phyloP scores from a whole-genome alignment of 2,113 vertebrate species.

The Emberiza fucata region DNA sequence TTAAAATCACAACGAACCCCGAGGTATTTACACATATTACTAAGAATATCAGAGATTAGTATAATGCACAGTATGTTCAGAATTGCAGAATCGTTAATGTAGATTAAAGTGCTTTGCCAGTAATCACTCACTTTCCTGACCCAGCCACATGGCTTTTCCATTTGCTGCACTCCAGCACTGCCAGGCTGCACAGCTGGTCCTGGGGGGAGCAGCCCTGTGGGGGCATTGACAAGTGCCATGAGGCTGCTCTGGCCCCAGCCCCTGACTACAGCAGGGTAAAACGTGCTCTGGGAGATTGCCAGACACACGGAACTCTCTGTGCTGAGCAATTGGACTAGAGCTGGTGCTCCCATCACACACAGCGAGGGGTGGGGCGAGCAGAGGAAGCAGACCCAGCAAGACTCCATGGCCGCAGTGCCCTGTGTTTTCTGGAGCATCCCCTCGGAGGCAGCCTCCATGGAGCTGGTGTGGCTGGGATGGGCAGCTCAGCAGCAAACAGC shows the following conservation, averaged over 20 bases:
- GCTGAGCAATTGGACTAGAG: background rate
- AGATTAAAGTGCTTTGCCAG: background rate
- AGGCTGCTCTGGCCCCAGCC: background rate
- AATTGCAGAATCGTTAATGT: background rate
- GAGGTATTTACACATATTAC: background rate
- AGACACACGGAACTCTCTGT: background rate
- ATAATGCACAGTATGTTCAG: background rate
- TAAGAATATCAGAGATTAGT: background rate
- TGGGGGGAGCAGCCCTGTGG: background rate
- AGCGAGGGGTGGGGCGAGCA: background rate
- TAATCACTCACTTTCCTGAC: background rate
- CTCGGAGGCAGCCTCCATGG: fast-evolving
- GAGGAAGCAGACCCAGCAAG: background rate
- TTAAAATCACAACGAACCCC: background rate
- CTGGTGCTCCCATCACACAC: fast-evolving
- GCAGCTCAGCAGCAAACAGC: background rate
- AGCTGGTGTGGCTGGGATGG: background rate
- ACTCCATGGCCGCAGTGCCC: background rate
- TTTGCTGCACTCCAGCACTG: background rate
- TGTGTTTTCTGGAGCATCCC: background rate
- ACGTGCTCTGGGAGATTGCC: background rate
- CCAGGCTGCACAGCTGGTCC: background rate
- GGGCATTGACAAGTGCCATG: fast-evolving
- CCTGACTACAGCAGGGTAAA: background rate
- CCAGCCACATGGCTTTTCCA: background rate